phyloP scores from a whole-genome alignment of 2,888 invertebrate species.

The Toxonevra muliebris region DNA sequence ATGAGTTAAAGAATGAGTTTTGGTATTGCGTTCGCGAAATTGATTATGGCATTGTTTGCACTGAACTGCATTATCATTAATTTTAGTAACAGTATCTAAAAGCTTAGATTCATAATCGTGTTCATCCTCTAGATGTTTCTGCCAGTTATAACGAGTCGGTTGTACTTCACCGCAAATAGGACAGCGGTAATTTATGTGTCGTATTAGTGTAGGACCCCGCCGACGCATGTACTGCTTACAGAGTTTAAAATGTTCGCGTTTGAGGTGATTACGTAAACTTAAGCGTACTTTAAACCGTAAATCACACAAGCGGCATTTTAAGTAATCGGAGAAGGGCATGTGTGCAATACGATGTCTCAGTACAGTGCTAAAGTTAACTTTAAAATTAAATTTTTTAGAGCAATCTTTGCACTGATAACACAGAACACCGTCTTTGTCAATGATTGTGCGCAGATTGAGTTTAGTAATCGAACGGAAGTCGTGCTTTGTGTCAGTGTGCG shows the following conservation, averaged over 20 bases:
- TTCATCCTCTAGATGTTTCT: slow-evolving; percentile 21
- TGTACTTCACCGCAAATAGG: slow-evolving; percentile 27
- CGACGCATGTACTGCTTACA: slow-evolving; percentile 6
- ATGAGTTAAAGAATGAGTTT: slow-evolving; percentile 26
- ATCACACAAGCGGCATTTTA: slow-evolving; percentile 30
- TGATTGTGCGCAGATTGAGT: slow-evolving; percentile 33
- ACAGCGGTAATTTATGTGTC: slow-evolving; percentile 15
- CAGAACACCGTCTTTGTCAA: slow-evolving; percentile 26
- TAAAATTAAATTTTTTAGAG: slow-evolving; percentile 12
- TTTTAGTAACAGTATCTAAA: not conserved
- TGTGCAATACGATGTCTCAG: slow-evolving; percentile 30
- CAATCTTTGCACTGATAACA: slow-evolving; percentile 31
- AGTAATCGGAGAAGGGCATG: slow-evolving; percentile 21
- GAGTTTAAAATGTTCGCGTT: slow-evolving; percentile 16
- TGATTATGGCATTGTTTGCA: slow-evolving; percentile 21
- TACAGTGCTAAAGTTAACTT: not conserved
- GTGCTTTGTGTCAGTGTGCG: slow-evolving; percentile 31
- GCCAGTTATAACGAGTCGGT: slow-evolving; percentile 12
- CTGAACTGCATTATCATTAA: slow-evolving; percentile 16
- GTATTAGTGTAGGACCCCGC: too few relatives aligned
- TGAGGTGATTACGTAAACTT: slow-evolving; percentile 17
- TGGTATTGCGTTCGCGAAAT: slow-evolving; percentile 11
- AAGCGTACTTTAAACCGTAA: slow-evolving; percentile 8
- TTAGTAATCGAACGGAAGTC: slow-evolving; percentile 27
- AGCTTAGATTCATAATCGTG: slow-evolving; percentile 26